Percentiles rank a stretch among this genome's conserved stretches.
Evolutionary conservation across 2,888 invertebrate species (phyloP).

Genomic region (Drosophila stalkeri): DNA sequence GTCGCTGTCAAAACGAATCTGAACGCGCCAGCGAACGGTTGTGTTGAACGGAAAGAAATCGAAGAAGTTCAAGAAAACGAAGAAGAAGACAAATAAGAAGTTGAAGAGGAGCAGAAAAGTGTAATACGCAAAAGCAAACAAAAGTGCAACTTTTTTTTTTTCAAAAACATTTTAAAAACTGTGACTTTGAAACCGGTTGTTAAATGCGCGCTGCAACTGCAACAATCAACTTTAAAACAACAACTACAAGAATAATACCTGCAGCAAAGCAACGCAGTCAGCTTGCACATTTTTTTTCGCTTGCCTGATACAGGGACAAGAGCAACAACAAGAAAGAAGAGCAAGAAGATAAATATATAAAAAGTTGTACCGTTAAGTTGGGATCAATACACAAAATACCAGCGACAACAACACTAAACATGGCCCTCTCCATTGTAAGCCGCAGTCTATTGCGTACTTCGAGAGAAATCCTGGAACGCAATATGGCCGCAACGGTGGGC

Average conservation of each 20-base stretch:
- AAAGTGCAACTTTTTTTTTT: slow-evolving; percentile 41
- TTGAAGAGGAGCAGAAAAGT: slow-evolving; percentile 46
- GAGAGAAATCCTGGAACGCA: slow-evolving; percentile 81
- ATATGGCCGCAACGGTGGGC: slow-evolving; percentile 69
- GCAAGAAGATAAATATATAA: slow-evolving; percentile 5
- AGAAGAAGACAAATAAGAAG: slow-evolving; percentile 30
- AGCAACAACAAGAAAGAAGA: slow-evolving; percentile 15
- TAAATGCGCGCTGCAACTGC: slow-evolving; percentile 63
- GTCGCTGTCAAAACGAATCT: slow-evolving; percentile 70
- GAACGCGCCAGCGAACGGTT: slow-evolving; percentile 74
- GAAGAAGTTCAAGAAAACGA: slow-evolving; percentile 22
- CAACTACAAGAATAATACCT: slow-evolving; percentile 36
- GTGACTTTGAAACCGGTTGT: slow-evolving; percentile 62
- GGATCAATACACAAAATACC: slow-evolving; percentile 17
- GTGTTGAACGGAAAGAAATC: slow-evolving; percentile 54
- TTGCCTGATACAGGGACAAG: slow-evolving; percentile 47
- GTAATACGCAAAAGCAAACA: slow-evolving; percentile 55
- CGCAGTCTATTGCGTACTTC: slow-evolving; percentile 81
- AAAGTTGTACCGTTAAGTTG: slow-evolving; percentile 29
- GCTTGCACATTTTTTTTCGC: slow-evolving; percentile 51
- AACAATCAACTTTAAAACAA: slow-evolving; percentile 32
- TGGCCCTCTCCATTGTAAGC: slow-evolving; percentile 80
- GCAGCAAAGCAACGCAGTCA: slow-evolving; percentile 45
- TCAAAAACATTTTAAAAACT: slow-evolving; percentile 16
- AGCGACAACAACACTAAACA: slow-evolving; percentile 33